Evolutionary conservation across 2,113 vertebrate species (phyloP).

Genomic region (Casuarius casuarius): DNA sequence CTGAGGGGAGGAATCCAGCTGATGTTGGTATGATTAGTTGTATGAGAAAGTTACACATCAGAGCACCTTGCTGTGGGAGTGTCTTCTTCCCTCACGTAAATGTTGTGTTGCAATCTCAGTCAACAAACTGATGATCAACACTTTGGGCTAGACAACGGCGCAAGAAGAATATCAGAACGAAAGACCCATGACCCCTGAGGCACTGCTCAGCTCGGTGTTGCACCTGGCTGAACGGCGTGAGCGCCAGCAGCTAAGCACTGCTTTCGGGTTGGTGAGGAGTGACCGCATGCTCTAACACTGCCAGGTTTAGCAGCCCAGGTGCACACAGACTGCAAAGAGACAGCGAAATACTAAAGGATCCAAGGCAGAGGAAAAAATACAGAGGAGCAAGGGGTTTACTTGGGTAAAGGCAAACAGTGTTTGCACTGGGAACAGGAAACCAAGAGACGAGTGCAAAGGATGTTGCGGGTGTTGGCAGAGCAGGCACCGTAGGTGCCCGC

Average conservation of each 20-base stretch:
- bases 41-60: constrained; percentile 17
- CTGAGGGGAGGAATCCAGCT: neutral
- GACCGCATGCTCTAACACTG: neutral
- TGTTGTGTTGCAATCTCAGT: neutral
- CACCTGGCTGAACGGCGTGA: neutral
- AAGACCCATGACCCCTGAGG: neutral
- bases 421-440: constrained; percentile 37
- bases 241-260: neutral
- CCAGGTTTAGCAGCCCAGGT: neutral
- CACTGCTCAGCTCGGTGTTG: neutral
- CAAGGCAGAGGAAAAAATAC: neutral
- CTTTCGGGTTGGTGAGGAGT: neutral
- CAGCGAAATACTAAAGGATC: neutral
- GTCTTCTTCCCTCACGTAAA: constrained; percentile 23
- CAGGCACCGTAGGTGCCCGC: neutral
- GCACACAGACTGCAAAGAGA: neutral
- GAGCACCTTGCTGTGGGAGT: constrained; percentile 23
- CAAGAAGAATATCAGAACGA: neutral
- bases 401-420: neutral
- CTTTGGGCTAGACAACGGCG: neutral
- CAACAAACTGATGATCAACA: neutral
- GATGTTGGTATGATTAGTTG: neutral
- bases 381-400: neutral
- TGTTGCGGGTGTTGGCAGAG: neutral
- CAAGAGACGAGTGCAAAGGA: neutral